Percentiles rank a stretch among this genome's conserved stretches.
These are phyloP conservation scores for Phaonia tiefii DNA, from an alignment of 2,888 invertebrate genomes.

Conservation along the genomic window DNA sequence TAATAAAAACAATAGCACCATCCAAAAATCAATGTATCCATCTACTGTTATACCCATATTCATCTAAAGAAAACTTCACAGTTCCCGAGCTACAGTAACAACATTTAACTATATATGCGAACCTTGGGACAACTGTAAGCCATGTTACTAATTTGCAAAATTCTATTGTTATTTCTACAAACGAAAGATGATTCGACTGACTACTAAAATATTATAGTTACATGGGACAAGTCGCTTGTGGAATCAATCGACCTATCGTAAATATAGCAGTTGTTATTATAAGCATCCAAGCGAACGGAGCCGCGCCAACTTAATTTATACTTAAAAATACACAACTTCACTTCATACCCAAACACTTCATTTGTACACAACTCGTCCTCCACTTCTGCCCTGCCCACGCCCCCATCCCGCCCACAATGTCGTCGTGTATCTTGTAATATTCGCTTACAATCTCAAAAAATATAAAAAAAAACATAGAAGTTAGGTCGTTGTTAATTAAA, in stretches of 20 bases:
- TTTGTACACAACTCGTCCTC: background rate
- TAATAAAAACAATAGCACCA: background rate
- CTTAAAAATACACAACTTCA: constrained; percentile 8
- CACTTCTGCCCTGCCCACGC: background rate
- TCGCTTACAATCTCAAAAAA: constrained; percentile 73
- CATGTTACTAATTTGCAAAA: background rate
- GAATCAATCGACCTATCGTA: constrained; percentile 25
- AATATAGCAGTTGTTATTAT: background rate
- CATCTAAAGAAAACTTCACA: constrained; percentile 1
- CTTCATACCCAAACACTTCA: background rate
- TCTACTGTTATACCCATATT: background rate
- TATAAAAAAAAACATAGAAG: constrained; percentile 67
- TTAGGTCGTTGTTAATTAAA: constrained; percentile 76
- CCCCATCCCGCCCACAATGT: constrained; percentile 10
- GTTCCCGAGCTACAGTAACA: too few species aligned
- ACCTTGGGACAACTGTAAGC: background rate
- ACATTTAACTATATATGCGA: too few species aligned
- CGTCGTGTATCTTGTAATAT: constrained; percentile 70
- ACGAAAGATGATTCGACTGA: too few species aligned
- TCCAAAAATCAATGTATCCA: background rate
- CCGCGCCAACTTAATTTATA: constrained; percentile 45
- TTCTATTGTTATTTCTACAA: too few species aligned
- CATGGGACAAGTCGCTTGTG: constrained; percentile 28
- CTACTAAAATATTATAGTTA: background rate
- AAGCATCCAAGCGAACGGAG: constrained; percentile 20